Conservation (phyloP, 2,797 vertebrate genomes). For the Psittacula derbiana region DNA sequence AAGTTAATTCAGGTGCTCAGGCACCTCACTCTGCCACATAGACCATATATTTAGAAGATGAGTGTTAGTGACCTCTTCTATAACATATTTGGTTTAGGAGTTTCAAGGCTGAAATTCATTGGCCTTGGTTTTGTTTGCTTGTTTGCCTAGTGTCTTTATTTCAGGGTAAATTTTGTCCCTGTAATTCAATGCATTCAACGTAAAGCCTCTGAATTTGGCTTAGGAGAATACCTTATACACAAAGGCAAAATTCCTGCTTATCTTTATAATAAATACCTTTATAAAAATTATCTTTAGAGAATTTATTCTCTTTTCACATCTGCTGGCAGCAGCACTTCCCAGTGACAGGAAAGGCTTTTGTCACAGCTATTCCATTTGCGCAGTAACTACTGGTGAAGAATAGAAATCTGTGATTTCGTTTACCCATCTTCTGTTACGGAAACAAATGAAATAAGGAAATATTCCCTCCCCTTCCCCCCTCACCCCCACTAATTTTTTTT, state of each 20-base stretch:
- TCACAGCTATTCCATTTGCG: neutral
- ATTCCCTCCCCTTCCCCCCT: accelerated
- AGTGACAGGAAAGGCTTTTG: neutral
- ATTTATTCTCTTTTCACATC: neutral
- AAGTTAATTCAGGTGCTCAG: neutral
- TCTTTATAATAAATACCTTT: neutral
- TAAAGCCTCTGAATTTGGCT: neutral
- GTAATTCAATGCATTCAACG: neutral
- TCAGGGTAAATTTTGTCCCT: neutral
- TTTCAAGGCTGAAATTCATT: neutral
- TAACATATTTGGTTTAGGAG: neutral
- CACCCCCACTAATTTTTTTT: neutral
- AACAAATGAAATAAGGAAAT: neutral
- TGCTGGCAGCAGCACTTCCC: neutral
- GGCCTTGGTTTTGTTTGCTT: neutral
- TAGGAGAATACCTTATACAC: neutral
- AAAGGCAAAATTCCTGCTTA: neutral
- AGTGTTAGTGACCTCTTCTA: neutral
- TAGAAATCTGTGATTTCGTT: neutral
- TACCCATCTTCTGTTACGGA: neutral
- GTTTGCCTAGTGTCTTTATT: neutral
- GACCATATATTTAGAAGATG: neutral
- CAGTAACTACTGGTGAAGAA: neutral
- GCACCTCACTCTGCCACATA: neutral
- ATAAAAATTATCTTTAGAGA: neutral